Evolutionary conservation across 1,140 invertebrate genomes (phyloP), one percentile per base, ranked within the genome.

Genomic region (Trialeurodes vaporariorum): DNA sequence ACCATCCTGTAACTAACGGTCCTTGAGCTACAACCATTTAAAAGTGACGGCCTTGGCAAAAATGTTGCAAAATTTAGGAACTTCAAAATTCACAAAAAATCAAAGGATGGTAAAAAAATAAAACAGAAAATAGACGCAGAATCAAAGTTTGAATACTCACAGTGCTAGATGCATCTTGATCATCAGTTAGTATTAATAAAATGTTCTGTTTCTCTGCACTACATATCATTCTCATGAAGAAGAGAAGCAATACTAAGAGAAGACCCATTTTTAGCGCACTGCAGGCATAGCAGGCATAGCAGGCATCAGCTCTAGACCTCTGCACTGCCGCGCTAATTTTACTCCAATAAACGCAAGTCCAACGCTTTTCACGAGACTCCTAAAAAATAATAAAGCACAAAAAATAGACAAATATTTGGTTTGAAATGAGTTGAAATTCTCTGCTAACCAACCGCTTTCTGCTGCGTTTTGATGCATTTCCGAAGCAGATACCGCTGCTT

Each of bases 161-260:
- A 83, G 91, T 84, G 34, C 90, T 86, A 78, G 85, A 78, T 1
- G 85, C 78, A 82, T 95, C 93, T 77, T 93, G 90, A 81, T 95
- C 92, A 78, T 95, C 92, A 17, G 89, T 92, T 63, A 95, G 70
- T 61, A 95, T 83, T 58, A 94, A 75, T 49, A 94, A 80, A 71
- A 94, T 87, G 77, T 94, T 94, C 49, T 88, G 82, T 74, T 34
- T 68, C 64, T 63, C 71, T 66, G 26, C 27, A 34, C 13, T 13
- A 64, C 25, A 64, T 5, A n/a, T n/a, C n/a, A n/a, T n/a, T n/a
- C n/a, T n/a, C n/a, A 49, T 49, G 17, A 5, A 49, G 34, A 49
- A 11, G 21, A 58, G 22, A 27, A 49, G 17, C 11, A 66, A 49
- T 60, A 66, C 22, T 5, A 49, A 17, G 34, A 49, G 34, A n/a